Evolutionary conservation across 2,888 invertebrate genomes (phyloP), one percentile per base, ranked within the genome.

Genomic region (Iphiclides podalirius): DNA sequence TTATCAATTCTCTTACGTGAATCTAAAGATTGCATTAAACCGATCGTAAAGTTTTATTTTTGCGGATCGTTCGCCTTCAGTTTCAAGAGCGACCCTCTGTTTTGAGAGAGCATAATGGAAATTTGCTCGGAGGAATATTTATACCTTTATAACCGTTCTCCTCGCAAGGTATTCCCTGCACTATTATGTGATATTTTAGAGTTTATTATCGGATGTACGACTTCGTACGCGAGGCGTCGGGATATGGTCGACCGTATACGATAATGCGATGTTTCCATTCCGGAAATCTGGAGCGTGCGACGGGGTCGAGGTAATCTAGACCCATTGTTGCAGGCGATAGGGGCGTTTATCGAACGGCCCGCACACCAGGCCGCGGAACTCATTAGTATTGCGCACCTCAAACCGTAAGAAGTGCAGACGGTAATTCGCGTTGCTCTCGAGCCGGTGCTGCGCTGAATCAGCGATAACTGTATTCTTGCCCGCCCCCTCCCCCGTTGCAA

Each of bases 371-470:
- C 16, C 9, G 26, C 35, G 13, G 34, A 26, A 15, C 35, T 47
- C 47, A 41, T 47, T 40, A 35, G 40, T 41, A 40, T 41, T 41
- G 34, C 34, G 47, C 47, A 47, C 47, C 47, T 40, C 47, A 40
- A 40, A 35, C 47, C 15, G 38, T 46, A 46, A 46, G 45, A 46
- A 46, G 45, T 46, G 45, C 45, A 38, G 38, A 46, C 45, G 45
- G 45, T 38, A 46, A 46, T 46, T 38, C 38, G 45, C 26, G 45
- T 46, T 38, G 38, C 26, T 38, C 45, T 33, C 38, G 38, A 38
- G 38, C 38, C 38, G 38, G 38, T 23, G 37, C 45, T 45, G 45
- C 20, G 31, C 31, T 45, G 45, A 45, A 45, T 45, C 45, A 45
- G 28, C 45, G 28, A 45, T 45, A 45, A 38, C 28, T 45, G 38